Evolutionary conservation across 2,113 vertebrate species (phyloP), one percentile per base, ranked within the genome.

Genomic region (Otolemur garnettii): DNA sequence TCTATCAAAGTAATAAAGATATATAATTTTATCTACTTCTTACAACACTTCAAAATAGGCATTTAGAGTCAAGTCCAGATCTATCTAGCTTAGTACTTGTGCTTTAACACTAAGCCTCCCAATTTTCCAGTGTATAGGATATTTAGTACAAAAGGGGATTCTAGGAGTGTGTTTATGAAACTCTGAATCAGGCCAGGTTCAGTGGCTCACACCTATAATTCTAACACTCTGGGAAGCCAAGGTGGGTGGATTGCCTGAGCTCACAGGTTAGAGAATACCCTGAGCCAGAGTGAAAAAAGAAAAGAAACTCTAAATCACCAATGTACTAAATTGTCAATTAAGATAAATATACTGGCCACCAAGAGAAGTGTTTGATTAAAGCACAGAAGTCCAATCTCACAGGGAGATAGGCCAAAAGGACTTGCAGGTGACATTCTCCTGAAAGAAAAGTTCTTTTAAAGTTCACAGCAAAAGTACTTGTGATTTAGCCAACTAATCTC

Each of bases 61-160:
- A 66, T 22, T 88, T 45, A 88, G 28, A 33, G 12, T 59, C 69
- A 60, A 75, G 74, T 45, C 71, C 26, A 88, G 19, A 15, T 22
- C 33, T 57, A 55, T 11, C 42, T 59, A 80, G 19, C 33, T 35
- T 59, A 59, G 50, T 24, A 80, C 18, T n/a, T 59, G 11, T 59
- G 78, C 11, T 57, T 79, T 75, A 38, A 9, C 11, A 59, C 33
- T 33, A 75, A 62, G 42, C 35, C n/a, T 45, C 38, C 28, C 35
- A 87, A 12, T 60, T 95, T 94, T 87, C 21, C 69, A 92, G 42
- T 72, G 35, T 91, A 68, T 53, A 85, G 53, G 33, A 42, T n/a
- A 75, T 45, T 87, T 87, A 68, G 33, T 78, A 94, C 45, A 81
- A 69, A 96, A 94, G 59, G n/a, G 45, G 28, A 87, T 79, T 60